phyloP scores from a whole-genome alignment of 30 jellyfish, hydroid and myxozoan genomes.

The Sanderia malayensis region DNA sequence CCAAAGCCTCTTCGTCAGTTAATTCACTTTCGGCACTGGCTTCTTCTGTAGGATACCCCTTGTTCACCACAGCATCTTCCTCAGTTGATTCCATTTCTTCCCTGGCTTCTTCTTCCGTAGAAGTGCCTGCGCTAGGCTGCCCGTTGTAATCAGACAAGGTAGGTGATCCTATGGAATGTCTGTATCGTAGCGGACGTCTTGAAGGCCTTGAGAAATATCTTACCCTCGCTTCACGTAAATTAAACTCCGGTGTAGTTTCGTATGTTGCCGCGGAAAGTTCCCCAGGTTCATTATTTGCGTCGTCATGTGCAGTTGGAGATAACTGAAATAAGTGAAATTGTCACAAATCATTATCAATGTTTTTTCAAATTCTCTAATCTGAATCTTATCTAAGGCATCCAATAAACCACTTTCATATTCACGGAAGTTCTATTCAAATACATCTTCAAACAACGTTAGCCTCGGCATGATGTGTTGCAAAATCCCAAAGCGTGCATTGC shows the following conservation, averaged over 20 bases:
- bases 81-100: no score
- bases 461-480: no score
- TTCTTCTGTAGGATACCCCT: neutral
- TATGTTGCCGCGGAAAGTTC: neutral
- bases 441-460: no score
- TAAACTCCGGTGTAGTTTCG: neutral
- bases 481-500: no score
- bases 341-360: neutral
- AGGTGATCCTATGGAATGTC: neutral
- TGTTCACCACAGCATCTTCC: neutral
- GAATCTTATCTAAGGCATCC: no score
- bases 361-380: neutral
- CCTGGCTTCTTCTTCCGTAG: no score
- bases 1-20: neutral
- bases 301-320: neutral
- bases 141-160: slow-evolving; percentile 1
- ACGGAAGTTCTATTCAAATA: no score
- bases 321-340: neutral
- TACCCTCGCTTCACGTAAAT: neutral
- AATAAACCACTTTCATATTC: no score
- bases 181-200: neutral
- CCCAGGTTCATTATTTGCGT: neutral
- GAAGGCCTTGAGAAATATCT: neutral
- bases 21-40: neutral
- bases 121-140: no score